These are phyloP conservation scores for Numenius phaeopus DNA, from an alignment of 2,797 vertebrate species.

Conservation along the genomic window DNA sequence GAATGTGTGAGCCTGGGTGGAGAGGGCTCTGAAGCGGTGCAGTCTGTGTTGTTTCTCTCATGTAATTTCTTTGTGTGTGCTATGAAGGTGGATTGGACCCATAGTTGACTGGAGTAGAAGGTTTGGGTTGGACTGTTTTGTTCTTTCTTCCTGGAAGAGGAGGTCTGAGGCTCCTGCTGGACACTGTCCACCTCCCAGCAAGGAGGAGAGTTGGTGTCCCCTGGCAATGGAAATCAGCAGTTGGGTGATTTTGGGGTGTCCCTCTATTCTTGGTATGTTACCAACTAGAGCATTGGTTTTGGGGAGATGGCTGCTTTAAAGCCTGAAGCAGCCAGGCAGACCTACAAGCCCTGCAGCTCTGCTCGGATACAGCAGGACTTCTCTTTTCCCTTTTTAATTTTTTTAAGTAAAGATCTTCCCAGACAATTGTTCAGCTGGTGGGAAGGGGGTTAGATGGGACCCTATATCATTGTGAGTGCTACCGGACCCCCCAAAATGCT, in stretches of 20 bases:
- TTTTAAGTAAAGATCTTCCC: background rate
- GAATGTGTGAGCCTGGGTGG: background rate
- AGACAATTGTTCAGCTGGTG: background rate
- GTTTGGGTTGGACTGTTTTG: fast-evolving
- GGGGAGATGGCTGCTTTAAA: background rate
- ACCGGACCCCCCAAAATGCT: background rate
- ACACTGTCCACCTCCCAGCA: background rate
- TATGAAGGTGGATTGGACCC: background rate
- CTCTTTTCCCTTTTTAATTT: background rate
- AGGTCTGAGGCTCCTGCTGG: background rate
- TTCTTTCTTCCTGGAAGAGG: background rate
- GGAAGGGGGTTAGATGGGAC: background rate
- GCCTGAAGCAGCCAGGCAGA: background rate
- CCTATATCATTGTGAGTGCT: background rate
- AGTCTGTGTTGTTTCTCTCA: background rate
- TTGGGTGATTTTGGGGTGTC: background rate
- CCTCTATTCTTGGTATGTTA: background rate
- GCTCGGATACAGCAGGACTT: background rate
- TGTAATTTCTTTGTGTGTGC: background rate
- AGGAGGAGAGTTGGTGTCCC: fast-evolving
- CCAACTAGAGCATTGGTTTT: background rate
- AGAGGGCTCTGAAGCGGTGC: background rate
- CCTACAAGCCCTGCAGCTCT: background rate
- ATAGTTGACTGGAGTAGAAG: background rate
- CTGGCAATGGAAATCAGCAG: background rate